Base-by-base conservation (phyloP, 2,113 vertebrate species). In the Myiozetetes cayanensis region DNA sequence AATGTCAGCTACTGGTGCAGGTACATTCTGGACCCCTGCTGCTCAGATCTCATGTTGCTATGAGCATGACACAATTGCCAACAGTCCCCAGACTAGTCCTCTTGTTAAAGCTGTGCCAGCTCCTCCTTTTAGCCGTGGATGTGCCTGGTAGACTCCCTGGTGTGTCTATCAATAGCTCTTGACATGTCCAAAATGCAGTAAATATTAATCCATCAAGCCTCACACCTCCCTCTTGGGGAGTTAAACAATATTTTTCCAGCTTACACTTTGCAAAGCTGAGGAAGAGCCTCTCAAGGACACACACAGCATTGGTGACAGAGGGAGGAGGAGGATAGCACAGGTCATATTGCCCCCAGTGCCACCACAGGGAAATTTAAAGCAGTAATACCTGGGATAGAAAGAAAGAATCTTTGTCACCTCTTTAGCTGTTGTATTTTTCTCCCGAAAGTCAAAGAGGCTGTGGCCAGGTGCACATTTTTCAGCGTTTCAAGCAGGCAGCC, bases 191-290 rank as follows among this genome's bases (percentile, higher is more conserved):
- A 89, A 87, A 92, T 24, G 50, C 65, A 94, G 85, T 80, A 86
- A 89, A 78, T 86, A 90, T 78, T 88, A 87, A 95, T 92, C 85
- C 90, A 93, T 84, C 88, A 90, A 84, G 47, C 10, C 76, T 92
- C 85, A 78, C 56, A 72, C 19, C 20, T 66, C 41, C 44, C n/a
- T 78, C 90, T 56, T 0, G 0, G 39, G n/a, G 44, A 92, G 61
- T 8, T 31, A 74, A 49, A 65, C 47, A 46, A 23, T 67, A 3
- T 66, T 83, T 91, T 66, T 49, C 55, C 37, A 90, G 35, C 4
- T 84, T 75, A 28, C 43, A 14, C 18, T 84, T 81, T 25, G 28
- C 1, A 4, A 81, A 92, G 49, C 12, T 8, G 3, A 81, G 37
- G 50, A 78, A 22, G 23, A 43, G 18, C 43, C 89, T 89, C 72